Evolutionary conservation across 2,113 vertebrate genomes (phyloP).

Genomic region (Mungos mungo): DNA sequence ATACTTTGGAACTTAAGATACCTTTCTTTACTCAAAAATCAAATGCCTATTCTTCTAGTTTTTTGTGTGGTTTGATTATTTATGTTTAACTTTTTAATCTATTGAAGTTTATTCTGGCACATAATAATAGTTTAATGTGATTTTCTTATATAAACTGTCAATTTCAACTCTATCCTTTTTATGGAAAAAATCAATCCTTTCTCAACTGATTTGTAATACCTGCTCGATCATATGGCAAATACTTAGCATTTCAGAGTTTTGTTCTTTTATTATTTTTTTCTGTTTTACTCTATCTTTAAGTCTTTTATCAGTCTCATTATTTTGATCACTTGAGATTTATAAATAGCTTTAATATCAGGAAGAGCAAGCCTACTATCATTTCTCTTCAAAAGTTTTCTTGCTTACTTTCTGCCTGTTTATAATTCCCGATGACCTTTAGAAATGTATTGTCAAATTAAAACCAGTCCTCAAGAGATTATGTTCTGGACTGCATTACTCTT

Average conservation of each 20-base stretch:
- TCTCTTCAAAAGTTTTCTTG: slow-evolving; percentile 33
- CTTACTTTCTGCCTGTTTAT: slow-evolving; percentile 29
- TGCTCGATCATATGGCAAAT: not conserved
- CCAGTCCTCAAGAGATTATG: slow-evolving; percentile 18
- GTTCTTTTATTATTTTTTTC: slow-evolving; percentile 11
- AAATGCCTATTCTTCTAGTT: not conserved
- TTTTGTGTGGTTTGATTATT: not conserved
- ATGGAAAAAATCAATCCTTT: slow-evolving; percentile 38
- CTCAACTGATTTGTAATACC: not conserved
- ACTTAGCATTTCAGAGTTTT: not conserved
- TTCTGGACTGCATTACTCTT: not conserved
- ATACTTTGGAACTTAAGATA: slow-evolving; percentile 16
- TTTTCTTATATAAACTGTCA: slow-evolving; percentile 28
- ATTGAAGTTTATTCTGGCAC: slow-evolving; percentile 27
- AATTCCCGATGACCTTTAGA: slow-evolving; percentile 32
- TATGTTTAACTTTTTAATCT: slow-evolving; percentile 35
- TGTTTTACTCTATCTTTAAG: slow-evolving; percentile 34
- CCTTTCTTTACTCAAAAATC: not conserved
- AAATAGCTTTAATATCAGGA: slow-evolving; percentile 34
- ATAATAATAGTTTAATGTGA: slow-evolving; percentile 30
- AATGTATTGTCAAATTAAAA: slow-evolving; percentile 52
- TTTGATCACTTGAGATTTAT: slow-evolving; percentile 50
- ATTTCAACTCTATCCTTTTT: not conserved
- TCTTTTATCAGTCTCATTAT: slow-evolving; percentile 26
- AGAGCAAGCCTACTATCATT: slow-evolving; percentile 22